Base-by-base conservation (phyloP, 2,888 invertebrate species). In the Ormyrus labotus region DNA sequence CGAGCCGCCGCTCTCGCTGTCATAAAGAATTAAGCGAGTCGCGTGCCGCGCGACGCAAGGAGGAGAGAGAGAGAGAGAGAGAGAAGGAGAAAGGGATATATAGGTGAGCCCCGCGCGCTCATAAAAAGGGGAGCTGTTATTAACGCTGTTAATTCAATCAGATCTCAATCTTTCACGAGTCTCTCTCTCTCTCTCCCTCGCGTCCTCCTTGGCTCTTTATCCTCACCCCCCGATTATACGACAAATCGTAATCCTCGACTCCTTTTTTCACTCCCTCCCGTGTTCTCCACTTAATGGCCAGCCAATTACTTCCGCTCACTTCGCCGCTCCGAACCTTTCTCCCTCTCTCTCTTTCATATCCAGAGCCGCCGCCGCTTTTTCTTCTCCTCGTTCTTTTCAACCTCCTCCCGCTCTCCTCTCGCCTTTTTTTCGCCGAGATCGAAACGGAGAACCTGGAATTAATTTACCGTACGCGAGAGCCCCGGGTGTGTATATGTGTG, bases 111-210 rank as follows among this genome's bases (percentile, higher is more conserved):
- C n/a, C 34, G 34, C 34, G 34, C 45, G 55, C 7, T 50, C 13
- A 65, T 65, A 68, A 68, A 68, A 68, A 68, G 50, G 72, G 11
- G 11, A 11, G 19, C 55, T 55, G 53, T 68, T 73, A 73, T 73
- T 79, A 79, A 73, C 63, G 69, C 73, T 69, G 73, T 73, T 69
- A 73, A 79, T 73, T 79, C 73, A 79, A 73, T 79, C 73, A 69
- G 63, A 63, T 79, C 73, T 68, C 72, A 47, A 72, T 72, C 78
- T 55, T 60, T 78, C 65, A 11, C 13, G 60, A 11, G 11, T 47
- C 53, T 19, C 57, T 47, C 53, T 55, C 53, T 3, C n/a, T 61
- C 75, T 4, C 34, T 57, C 13, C 34, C 34, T 34, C 34, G 34
- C 34, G 34, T 34, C 34, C 34, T 34, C 34, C 34, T 34, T 34